phyloP scores from a whole-genome alignment of 2,888 invertebrate genomes.

The Physocephala rufipes region DNA sequence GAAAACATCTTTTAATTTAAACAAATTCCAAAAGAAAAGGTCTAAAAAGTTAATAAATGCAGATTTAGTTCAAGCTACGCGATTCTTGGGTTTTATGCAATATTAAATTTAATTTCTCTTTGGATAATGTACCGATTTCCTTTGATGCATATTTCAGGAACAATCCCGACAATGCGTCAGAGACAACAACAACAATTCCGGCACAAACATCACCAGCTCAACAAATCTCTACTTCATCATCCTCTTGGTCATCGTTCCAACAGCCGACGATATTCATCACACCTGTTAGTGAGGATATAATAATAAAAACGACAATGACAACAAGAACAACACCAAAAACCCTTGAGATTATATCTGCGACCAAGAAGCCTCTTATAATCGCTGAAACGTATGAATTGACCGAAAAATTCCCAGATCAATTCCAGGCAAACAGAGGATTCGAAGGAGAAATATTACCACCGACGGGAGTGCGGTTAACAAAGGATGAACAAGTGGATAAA shows the following conservation, averaged over 20 bases:
- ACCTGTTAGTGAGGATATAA: conserved; percentile 22
- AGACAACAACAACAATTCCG: no score
- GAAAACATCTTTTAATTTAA: no score
- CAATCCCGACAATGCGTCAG: no score
- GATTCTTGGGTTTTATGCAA: no score
- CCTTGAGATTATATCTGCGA: not conserved
- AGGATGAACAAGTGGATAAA: conserved; percentile 37
- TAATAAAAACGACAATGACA: not conserved
- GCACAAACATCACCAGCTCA: conserved; percentile 35
- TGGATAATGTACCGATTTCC: no score
- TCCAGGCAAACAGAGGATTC: not conserved
- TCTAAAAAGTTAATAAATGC: no score
- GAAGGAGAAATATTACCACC: not conserved
- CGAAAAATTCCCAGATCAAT: conserved; percentile 10
- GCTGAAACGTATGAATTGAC: conserved; percentile 18
- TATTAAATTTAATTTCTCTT: no score
- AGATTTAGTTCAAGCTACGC: no score
- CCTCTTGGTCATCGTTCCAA: not conserved
- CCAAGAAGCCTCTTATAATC: not conserved
- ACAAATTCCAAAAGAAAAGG: no score
- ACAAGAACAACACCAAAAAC: not conserved
- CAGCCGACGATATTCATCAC: conserved; percentile 24
- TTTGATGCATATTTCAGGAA: no score
- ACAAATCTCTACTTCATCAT: not conserved
- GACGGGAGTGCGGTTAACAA: no score